Evolutionary conservation across 2,888 invertebrate species (phyloP), one percentile per base, ranked within the genome.

Genomic region (Eucera pruinosa): DNA sequence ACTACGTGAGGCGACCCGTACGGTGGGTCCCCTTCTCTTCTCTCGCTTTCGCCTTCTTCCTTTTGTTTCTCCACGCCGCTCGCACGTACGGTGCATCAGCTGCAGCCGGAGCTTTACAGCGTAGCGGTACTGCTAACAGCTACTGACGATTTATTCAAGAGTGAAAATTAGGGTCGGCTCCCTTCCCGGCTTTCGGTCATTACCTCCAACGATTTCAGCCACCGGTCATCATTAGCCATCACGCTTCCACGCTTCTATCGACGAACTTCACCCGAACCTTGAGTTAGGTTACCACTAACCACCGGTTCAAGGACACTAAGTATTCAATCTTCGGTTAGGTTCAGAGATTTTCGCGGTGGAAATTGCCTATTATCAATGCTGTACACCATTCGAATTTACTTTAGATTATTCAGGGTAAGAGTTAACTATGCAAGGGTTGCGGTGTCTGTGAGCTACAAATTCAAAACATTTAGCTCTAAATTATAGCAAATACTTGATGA

Each of bases 121-220:
- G 58, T 77, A 78, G 71, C 79, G 77, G 72, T 68, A 79, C 68
- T 27, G 77, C 39, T 65, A 77, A 79, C 78, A 77, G 72, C 79
- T 72, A 77, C 67, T 33, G 72, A 72, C 77, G 79, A 79, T 79
- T 79, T 79, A 79, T 77, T 79, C 79, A 72, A 68, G 67, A 77
- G 77, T 77, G 77, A 79, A 79, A 79, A 79, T 79, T 79, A 72
- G 79, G 77, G 72, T 72, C 72, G 67, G 43, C 64, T 57, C 64
- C 60, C 64, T 30, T 55, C 47, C 55, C 25, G 25, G 55, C 61
- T 66, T 76, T 71, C 70, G 67, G 65, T 60, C 64, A 77, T 77
- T 79, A 77, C 58, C 72, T 39, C 55, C 52, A 55, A 58, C 71
- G 64, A 64, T 64, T 55, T 48, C 23, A 25, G 66, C 71, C 57